Evolutionary conservation across 2,888 invertebrate species (phyloP).

Genomic region (Coecobrya sp.): DNA sequence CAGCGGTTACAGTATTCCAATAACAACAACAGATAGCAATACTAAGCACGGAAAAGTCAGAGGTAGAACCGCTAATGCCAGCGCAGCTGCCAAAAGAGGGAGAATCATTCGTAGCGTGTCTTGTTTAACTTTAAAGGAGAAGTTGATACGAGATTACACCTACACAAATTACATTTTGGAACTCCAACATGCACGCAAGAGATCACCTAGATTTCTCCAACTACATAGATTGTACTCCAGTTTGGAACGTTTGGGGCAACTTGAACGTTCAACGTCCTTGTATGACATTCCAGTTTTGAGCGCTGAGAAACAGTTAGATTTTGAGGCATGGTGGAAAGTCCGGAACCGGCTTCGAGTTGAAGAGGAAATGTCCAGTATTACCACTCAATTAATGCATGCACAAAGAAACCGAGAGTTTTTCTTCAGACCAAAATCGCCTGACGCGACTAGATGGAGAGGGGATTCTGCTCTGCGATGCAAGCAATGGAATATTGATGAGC

Average conservation of each 20-base stretch:
- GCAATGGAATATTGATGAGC: slow-evolving; percentile 95
- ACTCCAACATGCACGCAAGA: slow-evolving; percentile 90
- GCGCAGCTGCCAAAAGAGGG: not conserved
- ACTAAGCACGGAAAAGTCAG: not conserved
- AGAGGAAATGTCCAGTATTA: slow-evolving; percentile 93
- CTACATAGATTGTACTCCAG: slow-evolving; percentile 95
- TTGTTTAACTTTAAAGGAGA: slow-evolving; percentile 84
- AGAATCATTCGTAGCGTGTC: slow-evolving; percentile 82
- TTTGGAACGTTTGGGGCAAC: slow-evolving; percentile 94
- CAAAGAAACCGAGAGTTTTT: slow-evolving; percentile 95
- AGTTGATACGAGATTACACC: slow-evolving; percentile 83
- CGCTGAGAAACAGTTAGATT: slow-evolving; percentile 95
- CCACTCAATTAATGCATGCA: slow-evolving; percentile 92
- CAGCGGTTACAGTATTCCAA: not conserved
- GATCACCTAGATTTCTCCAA: slow-evolving; percentile 94
- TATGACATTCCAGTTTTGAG: slow-evolving; percentile 89
- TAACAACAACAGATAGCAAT: not conserved
- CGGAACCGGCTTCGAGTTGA: slow-evolving; percentile 94
- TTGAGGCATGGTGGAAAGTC: slow-evolving; percentile 95
- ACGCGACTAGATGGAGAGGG: slow-evolving; percentile 93
- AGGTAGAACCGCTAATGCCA: slow-evolving; percentile 2
- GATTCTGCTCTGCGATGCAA: slow-evolving; percentile 94
- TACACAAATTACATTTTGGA: slow-evolving; percentile 90
- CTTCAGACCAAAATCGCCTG: slow-evolving; percentile 93
- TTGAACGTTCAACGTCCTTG: slow-evolving; percentile 91